A percentile compares a stretch with the other conserved stretches of the same genome.
Conservation (phyloP, 2,113 vertebrate genomes). For the Halcyon malimbica region DNA sequence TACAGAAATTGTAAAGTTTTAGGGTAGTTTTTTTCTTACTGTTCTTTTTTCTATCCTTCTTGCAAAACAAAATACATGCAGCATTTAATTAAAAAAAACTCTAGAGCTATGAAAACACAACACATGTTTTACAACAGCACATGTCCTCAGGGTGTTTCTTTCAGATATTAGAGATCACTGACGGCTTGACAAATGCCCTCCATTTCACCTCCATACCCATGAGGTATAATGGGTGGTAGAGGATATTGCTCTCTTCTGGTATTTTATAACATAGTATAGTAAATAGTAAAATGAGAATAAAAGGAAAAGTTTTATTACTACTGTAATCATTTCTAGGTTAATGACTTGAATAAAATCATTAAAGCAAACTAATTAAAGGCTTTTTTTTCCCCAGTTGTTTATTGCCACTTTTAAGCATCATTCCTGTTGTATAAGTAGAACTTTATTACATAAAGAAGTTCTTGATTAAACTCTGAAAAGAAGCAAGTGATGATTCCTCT, state of each 20-base stretch:
- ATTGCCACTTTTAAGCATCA: background rate
- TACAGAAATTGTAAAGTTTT: slow-evolving; percentile 25
- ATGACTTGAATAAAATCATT: background rate
- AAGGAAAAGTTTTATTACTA: background rate
- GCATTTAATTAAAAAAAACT: slow-evolving; percentile 60
- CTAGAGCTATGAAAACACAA: slow-evolving; percentile 31
- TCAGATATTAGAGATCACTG: background rate
- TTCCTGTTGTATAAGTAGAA: background rate
- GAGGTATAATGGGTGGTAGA: slow-evolving; percentile 1
- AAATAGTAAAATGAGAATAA: slow-evolving; percentile 14
- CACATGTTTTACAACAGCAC: slow-evolving; percentile 27
- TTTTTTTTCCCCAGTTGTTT: background rate
- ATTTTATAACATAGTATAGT: background rate
- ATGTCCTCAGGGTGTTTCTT: slow-evolving; percentile 46
- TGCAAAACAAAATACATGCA: slow-evolving; percentile 15
- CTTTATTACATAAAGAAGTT: background rate
- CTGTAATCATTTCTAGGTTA: background rate
- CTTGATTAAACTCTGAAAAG: slow-evolving; percentile 3
- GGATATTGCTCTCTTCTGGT: background rate
- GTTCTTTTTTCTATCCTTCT: background rate
- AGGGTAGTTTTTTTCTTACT: slow-evolving; percentile 27
- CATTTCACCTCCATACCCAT: background rate
- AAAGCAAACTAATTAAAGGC: background rate
- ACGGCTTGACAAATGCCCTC: slow-evolving; percentile 27
- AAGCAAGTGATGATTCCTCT: background rate